These are phyloP conservation scores for Zaprionus lineosus DNA, from an alignment of 2,888 invertebrate species.

Conservation along the genomic window DNA sequence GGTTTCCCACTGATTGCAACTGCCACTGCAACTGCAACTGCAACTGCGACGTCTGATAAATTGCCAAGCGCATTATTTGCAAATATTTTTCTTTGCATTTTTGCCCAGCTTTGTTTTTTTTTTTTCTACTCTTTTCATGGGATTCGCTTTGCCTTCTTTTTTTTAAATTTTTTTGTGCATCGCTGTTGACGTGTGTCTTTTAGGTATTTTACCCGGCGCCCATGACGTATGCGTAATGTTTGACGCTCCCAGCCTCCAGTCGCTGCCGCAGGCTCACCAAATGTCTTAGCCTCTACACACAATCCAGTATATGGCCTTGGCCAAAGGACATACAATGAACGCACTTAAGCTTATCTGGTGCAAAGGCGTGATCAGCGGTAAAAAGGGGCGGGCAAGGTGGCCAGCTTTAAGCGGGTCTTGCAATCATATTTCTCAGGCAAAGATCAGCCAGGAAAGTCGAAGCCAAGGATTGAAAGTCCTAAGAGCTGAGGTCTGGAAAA, in stretches of 20 bases:
- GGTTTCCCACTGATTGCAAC: slow-evolving; percentile 23
- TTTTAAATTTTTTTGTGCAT: slow-evolving; percentile 50
- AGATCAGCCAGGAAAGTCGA: too few species aligned
- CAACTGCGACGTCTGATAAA: slow-evolving; percentile 62
- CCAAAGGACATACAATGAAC: too few species aligned
- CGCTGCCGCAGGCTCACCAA: neutral
- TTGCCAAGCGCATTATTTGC: slow-evolving; percentile 58
- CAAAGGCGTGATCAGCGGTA: too few species aligned
- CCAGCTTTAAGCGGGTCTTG: too few species aligned
- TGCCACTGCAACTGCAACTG: slow-evolving; percentile 27
- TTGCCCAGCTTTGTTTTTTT: neutral
- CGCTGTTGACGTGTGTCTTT: slow-evolving; percentile 3
- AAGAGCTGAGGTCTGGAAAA: too few species aligned
- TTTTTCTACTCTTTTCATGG: neutral
- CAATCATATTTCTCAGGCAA: too few species aligned
- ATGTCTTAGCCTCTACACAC: too few species aligned
- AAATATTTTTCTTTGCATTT: slow-evolving; percentile 6
- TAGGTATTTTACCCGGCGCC: slow-evolving; percentile 57
- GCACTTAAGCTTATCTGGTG: too few species aligned
- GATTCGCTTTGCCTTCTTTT: too few species aligned
- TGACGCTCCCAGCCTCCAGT: slow-evolving; percentile 23
- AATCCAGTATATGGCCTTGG: too few species aligned
- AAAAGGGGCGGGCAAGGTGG: too few species aligned
- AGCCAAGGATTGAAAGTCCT: too few species aligned
- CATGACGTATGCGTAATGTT: slow-evolving; percentile 71